phyloP scores from a whole-genome alignment of 2,113 vertebrate genomes.

The Mohoua ochrocephala region DNA sequence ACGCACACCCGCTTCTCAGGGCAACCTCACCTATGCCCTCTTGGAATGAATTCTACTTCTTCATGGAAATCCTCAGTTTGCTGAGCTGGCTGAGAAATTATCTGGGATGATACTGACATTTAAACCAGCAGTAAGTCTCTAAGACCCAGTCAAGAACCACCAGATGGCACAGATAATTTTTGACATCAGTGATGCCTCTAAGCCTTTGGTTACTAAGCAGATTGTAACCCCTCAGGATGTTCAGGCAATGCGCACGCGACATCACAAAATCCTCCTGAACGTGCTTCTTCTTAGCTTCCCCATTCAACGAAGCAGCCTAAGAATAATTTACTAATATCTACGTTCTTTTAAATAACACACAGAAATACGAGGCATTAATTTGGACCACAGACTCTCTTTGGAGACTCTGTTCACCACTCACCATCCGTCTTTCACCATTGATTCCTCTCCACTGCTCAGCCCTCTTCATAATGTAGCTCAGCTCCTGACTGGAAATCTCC shows the following conservation, averaged over 20 bases:
- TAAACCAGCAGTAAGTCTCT: background rate
- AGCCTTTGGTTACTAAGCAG: background rate
- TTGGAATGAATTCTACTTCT: background rate
- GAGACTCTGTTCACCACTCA: conserved; percentile 47
- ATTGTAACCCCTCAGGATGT: background rate
- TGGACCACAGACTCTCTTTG: background rate
- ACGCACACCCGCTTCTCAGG: fast-evolving
- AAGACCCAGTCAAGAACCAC: background rate
- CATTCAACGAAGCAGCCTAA: background rate
- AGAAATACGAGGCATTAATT: background rate
- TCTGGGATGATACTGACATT: background rate
- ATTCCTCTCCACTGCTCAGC: conserved; percentile 89
- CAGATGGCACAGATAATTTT: background rate
- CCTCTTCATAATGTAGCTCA: conserved; percentile 86
- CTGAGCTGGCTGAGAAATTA: background rate
- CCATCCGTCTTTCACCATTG: conserved; percentile 86
- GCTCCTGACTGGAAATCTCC: conserved; percentile 89
- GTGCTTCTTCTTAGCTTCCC: background rate
- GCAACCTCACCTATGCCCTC: background rate
- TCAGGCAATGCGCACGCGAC: background rate
- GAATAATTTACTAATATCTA: background rate
- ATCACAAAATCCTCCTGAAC: background rate
- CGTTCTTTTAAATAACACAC: background rate
- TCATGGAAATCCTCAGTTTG: background rate
- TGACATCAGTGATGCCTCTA: background rate